phyloP scores from a whole-genome alignment of 2,797 vertebrate species.

The Paedocypris micromegethes region DNA sequence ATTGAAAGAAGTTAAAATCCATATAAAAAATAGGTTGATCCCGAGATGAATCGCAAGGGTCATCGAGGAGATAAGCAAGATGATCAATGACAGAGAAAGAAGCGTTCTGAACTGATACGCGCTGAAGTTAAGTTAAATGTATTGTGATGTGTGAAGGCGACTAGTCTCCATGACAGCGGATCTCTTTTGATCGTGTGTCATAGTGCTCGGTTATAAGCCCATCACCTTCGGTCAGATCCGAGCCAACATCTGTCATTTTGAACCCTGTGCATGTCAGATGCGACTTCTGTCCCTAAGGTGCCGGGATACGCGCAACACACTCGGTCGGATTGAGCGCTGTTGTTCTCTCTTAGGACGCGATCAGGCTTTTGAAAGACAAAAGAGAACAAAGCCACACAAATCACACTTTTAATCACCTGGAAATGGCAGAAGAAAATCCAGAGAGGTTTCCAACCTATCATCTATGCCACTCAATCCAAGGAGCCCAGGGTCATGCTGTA shows the following conservation, averaged over 20 bases:
- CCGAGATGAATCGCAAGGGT: background rate
- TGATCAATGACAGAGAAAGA: background rate
- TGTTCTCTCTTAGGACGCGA: conserved; percentile 33
- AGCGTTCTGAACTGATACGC: background rate
- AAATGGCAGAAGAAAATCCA: conserved; percentile 22
- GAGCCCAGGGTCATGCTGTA: conserved; percentile 73
- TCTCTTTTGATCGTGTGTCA: conserved; percentile 31
- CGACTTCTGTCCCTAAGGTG: conserved; percentile 30
- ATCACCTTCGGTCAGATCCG: conserved; percentile 14
- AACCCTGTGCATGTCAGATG: conserved; percentile 14
- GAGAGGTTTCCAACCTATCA: conserved; percentile 37
- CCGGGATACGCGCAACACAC: conserved; percentile 7
- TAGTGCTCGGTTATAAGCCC: conserved; percentile 2
- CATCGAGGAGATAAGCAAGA: background rate
- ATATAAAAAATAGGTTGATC: too few species aligned
- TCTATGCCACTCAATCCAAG: conserved; percentile 54
- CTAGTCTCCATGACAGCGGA: background rate
- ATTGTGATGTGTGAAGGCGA: conserved; percentile 1
- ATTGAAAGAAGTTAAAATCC: too few species aligned
- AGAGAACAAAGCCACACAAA: conserved; percentile 49
- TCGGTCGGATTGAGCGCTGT: conserved; percentile 22
- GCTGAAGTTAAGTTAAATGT: conserved; percentile 4
- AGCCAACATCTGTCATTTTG: conserved; percentile 7
- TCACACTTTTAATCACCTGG: conserved; percentile 55
- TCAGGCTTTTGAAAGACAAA: conserved; percentile 41